These are phyloP conservation scores for Gambusia affinis DNA, from an alignment of 2,113 vertebrate species.

Conservation along the genomic window DNA sequence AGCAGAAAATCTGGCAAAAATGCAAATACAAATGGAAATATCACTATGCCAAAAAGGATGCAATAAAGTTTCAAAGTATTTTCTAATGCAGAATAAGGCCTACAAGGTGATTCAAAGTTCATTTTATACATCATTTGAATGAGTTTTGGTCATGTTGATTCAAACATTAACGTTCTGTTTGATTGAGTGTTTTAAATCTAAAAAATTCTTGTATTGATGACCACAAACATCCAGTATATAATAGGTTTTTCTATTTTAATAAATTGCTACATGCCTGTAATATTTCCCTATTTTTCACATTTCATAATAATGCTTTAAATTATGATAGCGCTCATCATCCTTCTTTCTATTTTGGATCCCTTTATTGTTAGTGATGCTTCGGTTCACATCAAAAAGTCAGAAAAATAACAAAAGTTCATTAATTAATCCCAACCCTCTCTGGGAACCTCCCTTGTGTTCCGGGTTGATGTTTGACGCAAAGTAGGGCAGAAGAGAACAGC, in stretches of 20 bases:
- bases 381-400: background rate
- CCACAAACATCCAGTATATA: background rate
- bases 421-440: background rate
- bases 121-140: too few relatives aligned
- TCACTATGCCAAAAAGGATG: too few relatives aligned
- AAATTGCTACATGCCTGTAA: background rate
- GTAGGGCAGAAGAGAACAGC: background rate
- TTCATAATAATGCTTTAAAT: background rate
- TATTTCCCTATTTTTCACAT: background rate
- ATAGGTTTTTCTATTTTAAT: background rate
- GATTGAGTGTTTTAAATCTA: background rate
- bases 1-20: background rate
- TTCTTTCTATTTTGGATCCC: background rate
- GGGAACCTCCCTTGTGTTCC: background rate
- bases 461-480: conserved; percentile 1
- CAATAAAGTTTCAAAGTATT: too few relatives aligned
- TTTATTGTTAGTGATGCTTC: background rate
- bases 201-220: background rate
- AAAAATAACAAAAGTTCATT: background rate
- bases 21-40: background rate
- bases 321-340: background rate
- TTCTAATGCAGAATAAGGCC: too few relatives aligned
- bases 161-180: too few relatives aligned
- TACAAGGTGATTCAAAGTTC: too few relatives aligned
- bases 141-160: too few relatives aligned